These are phyloP conservation scores for Microhierax caerulescens DNA, from an alignment of 2,797 vertebrate species.

Conservation along the genomic window DNA sequence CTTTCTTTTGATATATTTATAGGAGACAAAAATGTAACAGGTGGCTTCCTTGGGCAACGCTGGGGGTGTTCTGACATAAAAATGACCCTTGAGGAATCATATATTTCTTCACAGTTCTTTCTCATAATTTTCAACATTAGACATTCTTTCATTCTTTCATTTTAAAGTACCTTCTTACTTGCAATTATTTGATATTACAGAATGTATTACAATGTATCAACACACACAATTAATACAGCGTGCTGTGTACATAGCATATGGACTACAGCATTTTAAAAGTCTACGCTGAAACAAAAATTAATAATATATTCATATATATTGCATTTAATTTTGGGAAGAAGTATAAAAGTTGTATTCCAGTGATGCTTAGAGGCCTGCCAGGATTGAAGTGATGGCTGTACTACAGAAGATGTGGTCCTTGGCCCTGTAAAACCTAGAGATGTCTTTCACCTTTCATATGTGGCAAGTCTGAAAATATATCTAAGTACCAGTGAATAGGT, in stretches of 20 bases:
- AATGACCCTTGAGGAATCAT: background rate
- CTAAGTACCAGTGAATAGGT: background rate
- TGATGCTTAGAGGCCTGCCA: background rate
- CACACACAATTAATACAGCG: accelerated
- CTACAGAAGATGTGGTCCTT: background rate
- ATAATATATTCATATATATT: background rate
- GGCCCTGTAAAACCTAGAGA: background rate
- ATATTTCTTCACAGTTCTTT: background rate
- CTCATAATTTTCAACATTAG: accelerated
- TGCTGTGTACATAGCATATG: background rate
- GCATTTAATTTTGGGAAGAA: background rate
- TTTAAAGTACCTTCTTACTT: background rate
- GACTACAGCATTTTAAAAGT: background rate
- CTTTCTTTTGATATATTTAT: background rate
- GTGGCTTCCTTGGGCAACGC: background rate
- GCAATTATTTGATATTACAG: background rate
- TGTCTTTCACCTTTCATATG: background rate
- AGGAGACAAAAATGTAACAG: background rate
- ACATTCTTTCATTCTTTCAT: background rate
- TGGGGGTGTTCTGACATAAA: background rate
- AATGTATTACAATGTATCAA: background rate
- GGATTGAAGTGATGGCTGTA: background rate
- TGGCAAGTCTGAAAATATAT: background rate
- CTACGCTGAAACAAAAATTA: background rate
- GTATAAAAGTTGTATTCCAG: background rate